Percentiles rank a stretch among this genome's conserved stretches.
These are phyloP conservation scores for Cephus nigrinus DNA, from an alignment of 2,888 invertebrate genomes.

Conservation along the genomic window DNA sequence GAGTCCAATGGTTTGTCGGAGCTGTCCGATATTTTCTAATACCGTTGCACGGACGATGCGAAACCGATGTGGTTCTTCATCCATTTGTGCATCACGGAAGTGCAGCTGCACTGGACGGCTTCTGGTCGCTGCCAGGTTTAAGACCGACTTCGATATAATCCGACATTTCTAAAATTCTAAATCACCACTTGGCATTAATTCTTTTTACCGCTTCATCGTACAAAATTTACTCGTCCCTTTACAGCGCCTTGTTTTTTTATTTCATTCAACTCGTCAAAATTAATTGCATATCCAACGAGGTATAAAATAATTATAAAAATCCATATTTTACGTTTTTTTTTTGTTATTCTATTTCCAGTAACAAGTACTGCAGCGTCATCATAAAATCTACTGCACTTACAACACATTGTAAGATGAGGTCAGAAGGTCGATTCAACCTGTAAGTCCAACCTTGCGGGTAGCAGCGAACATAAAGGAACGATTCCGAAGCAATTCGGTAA, in stretches of 20 bases:
- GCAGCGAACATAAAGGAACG: conserved; percentile 54
- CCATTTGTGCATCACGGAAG: neutral
- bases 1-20: conserved; percentile 27
- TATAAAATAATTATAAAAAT: neutral
- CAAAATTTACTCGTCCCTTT: neutral
- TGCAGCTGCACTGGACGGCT: neutral
- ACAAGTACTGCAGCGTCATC: neutral
- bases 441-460: conserved; percentile 26
- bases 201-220: neutral
- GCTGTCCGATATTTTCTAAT: conserved; percentile 27
- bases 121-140: neutral
- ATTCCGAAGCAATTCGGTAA: conserved; percentile 64
- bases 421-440: neutral
- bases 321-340: neutral
- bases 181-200: neutral
- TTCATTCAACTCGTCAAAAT: neutral
- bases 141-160: neutral
- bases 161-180: neutral
- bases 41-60: neutral
- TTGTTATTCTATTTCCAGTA: neutral
- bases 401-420: neutral
- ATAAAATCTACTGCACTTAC: neutral
- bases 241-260: neutral
- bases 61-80: neutral
- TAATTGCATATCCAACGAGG: neutral